These are phyloP conservation scores for Merodon equestris DNA, from an alignment of 2,888 invertebrate genomes.

Conservation along the genomic window DNA sequence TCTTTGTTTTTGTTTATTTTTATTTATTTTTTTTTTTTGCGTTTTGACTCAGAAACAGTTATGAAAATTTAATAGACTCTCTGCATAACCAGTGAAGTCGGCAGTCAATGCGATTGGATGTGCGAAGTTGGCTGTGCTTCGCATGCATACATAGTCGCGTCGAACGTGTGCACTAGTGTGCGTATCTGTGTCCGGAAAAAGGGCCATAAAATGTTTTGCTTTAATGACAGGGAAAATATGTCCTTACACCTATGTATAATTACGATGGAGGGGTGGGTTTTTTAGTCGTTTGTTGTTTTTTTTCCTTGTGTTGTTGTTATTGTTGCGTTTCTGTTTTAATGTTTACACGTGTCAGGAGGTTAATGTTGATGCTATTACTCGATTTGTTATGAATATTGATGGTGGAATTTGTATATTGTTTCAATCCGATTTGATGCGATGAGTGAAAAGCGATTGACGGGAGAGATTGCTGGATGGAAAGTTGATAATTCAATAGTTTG, in stretches of 20 bases:
- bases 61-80: constrained; percentile 46
- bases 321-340: constrained; percentile 22
- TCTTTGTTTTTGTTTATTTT: background rate
- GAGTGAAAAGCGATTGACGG: too few species aligned
- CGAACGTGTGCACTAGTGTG: background rate
- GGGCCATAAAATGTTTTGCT: constrained; percentile 53
- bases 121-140: background rate
- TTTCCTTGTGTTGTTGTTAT: too few species aligned
- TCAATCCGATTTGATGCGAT: too few species aligned
- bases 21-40: background rate
- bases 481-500: too few species aligned
- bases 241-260: constrained; percentile 52
- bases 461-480: too few species aligned
- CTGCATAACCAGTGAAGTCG: background rate
- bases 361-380: constrained; percentile 36
- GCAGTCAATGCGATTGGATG: too few species aligned
- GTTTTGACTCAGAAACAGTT: constrained; percentile 44
- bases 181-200: constrained; percentile 29
- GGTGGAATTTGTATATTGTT: background rate
- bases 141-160: background rate
- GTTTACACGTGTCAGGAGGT: constrained; percentile 55
- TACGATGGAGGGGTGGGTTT: constrained; percentile 35
- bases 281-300: too few species aligned
- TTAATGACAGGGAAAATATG: constrained; percentile 56
- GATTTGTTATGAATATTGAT: constrained; percentile 28